phyloP scores from a whole-genome alignment of 2,113 vertebrate species.

The Panthera leo region DNA sequence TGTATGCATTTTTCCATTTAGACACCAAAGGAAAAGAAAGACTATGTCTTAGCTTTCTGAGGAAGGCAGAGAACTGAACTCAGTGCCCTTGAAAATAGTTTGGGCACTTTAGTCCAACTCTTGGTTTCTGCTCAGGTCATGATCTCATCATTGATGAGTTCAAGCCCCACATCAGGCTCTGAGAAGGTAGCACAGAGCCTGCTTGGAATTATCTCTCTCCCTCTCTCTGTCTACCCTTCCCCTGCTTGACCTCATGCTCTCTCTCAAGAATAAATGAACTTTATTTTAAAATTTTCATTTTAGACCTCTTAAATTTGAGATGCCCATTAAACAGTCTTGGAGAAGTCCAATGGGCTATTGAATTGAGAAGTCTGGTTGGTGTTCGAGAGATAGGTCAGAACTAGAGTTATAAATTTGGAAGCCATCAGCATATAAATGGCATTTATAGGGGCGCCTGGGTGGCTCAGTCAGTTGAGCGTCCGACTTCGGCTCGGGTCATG shows the following conservation, averaged over 20 bases:
- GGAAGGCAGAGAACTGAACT: neutral
- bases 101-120: no score
- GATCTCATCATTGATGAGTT: neutral
- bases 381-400: neutral
- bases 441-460: neutral
- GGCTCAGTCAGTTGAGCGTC: no score
- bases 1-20: neutral
- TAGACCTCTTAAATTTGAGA: neutral
- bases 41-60: neutral
- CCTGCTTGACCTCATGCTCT: no score
- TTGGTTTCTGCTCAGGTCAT: neutral
- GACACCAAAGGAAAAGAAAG: neutral
- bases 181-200: neutral
- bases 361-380: neutral
- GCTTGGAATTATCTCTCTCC: neutral
- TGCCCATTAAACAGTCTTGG: neutral
- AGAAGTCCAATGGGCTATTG: neutral
- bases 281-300: neutral
- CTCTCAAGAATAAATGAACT: neutral
- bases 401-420: neutral
- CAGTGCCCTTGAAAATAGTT: neutral
- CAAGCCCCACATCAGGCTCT: neutral
- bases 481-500: no score
- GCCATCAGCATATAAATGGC: neutral
- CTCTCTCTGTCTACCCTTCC: neutral